Conservation (phyloP, 2,888 invertebrate genomes). For the Ornithoptera priamus region DNA sequence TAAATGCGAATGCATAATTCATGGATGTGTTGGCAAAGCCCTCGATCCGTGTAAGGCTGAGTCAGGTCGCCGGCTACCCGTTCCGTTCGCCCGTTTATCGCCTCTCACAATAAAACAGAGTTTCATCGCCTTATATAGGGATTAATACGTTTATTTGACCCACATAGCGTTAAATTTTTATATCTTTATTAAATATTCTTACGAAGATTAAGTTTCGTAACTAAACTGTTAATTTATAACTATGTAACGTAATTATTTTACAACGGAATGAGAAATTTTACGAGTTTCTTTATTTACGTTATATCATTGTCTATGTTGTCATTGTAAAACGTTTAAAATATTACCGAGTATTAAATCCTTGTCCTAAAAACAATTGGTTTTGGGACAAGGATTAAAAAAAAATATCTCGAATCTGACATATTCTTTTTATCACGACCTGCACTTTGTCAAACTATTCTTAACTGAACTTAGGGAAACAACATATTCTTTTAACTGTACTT, state of each 20-base stretch:
- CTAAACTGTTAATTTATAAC: slow-evolving; percentile 1
- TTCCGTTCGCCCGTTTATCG: slow-evolving; percentile 21
- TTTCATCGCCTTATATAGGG: slow-evolving; percentile 29
- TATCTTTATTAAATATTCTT: not conserved
- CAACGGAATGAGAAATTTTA: not conserved
- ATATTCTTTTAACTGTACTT: not conserved
- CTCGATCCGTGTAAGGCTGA: slow-evolving; percentile 23
- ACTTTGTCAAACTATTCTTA: too few species aligned
- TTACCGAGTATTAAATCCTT: slow-evolving; percentile 1
- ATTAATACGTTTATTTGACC: slow-evolving; percentile 19
- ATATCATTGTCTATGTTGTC: not conserved
- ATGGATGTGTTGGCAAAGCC: slow-evolving; percentile 13
- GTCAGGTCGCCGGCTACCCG: slow-evolving; percentile 13
- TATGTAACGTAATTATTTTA: not conserved
- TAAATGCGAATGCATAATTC: slow-evolving; percentile 26
- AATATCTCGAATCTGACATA: too few species aligned
- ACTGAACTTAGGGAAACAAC: too few species aligned
- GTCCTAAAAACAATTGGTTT: not conserved
- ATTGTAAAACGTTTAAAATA: slow-evolving; percentile 4
- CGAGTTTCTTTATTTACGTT: not conserved
- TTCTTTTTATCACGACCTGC: too few species aligned
- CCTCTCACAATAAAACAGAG: slow-evolving; percentile 15
- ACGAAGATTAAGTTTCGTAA: not conserved
- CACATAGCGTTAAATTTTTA: slow-evolving; percentile 2
- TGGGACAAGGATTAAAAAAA: not conserved